A percentile compares a stretch with the other conserved stretches of the same genome.
phyloP scores from a whole-genome alignment of 2,888 invertebrate genomes.

The Rhagonycha fulva region DNA sequence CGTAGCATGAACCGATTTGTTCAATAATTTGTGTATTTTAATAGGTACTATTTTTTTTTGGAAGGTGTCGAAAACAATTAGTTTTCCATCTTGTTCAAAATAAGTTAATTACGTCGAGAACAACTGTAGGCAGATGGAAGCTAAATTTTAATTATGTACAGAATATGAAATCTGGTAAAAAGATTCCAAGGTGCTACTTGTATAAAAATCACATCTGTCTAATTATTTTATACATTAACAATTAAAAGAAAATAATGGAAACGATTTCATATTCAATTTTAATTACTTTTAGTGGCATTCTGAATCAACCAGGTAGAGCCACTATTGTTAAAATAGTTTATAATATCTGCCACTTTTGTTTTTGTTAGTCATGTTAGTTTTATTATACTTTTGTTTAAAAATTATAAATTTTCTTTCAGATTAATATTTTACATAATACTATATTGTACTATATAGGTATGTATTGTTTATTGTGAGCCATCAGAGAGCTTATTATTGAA shows the following conservation, averaged over 20 bases:
- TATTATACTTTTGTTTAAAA: too few species aligned
- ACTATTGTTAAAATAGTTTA: not conserved
- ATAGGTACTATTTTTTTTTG: too few species aligned
- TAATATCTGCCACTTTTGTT: not conserved
- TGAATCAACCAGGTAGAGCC: not conserved
- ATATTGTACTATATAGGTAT: too few species aligned
- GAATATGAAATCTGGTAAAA: conserved; percentile 28
- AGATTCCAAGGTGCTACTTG: conserved; percentile 23
- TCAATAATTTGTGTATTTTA: not conserved
- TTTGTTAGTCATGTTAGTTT: too few species aligned
- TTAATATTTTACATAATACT: too few species aligned
- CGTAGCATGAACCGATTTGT: too few species aligned
- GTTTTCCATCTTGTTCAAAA: not conserved
- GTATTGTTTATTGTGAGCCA: not conserved
- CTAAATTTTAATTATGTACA: conserved; percentile 20
- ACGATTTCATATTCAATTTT: not conserved
- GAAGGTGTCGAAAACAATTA: too few species aligned
- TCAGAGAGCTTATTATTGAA: conserved; percentile 3
- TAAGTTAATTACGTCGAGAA: conserved; percentile 19
- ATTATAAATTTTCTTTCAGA: too few species aligned
- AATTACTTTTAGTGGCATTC: not conserved
- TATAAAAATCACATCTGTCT: conserved; percentile 31
- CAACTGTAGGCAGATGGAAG: conserved; percentile 33
- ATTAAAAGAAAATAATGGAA: not conserved
- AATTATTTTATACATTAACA: conserved; percentile 16